Evolutionary conservation across 2,888 invertebrate species (phyloP).

Genomic region (Yponomeuta cagnagella): DNA sequence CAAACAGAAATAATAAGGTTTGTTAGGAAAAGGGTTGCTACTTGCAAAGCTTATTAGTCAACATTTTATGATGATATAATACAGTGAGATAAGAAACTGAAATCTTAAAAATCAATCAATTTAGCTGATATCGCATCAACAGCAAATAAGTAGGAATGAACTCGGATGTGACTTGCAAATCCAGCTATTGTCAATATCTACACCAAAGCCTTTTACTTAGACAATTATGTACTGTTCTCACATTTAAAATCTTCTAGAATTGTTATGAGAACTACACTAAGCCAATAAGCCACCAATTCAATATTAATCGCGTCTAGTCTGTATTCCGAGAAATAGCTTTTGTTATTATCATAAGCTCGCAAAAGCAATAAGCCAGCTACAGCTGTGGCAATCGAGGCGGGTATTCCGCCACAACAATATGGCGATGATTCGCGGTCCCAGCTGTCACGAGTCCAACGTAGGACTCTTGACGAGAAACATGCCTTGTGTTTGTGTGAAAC

Average conservation of each 20-base stretch:
- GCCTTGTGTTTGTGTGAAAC: background rate
- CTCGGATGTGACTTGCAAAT: no score
- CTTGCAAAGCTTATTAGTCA: no score
- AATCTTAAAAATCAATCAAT: background rate
- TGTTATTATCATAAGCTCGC: conserved; percentile 2
- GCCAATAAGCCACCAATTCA: background rate
- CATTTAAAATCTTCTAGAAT: background rate
- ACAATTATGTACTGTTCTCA: no score
- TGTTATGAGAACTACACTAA: background rate
- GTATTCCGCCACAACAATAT: background rate
- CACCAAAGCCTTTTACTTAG: background rate
- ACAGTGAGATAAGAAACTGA: background rate
- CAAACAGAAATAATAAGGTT: no score
- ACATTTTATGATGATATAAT: no score
- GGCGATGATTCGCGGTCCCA: conserved; percentile 2
- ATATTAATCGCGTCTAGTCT: background rate
- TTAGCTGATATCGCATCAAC: background rate
- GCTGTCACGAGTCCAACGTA: conserved; percentile 2
- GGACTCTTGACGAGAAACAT: background rate
- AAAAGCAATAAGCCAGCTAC: conserved; percentile 5
- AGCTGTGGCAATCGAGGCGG: background rate
- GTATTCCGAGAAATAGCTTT: background rate
- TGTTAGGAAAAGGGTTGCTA: no score
- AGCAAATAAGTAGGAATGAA: background rate
- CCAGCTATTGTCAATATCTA: no score